Evolutionary conservation across 1,140 invertebrate genomes (phyloP).

Genomic region (Amphibalanus amphitrite): DNA sequence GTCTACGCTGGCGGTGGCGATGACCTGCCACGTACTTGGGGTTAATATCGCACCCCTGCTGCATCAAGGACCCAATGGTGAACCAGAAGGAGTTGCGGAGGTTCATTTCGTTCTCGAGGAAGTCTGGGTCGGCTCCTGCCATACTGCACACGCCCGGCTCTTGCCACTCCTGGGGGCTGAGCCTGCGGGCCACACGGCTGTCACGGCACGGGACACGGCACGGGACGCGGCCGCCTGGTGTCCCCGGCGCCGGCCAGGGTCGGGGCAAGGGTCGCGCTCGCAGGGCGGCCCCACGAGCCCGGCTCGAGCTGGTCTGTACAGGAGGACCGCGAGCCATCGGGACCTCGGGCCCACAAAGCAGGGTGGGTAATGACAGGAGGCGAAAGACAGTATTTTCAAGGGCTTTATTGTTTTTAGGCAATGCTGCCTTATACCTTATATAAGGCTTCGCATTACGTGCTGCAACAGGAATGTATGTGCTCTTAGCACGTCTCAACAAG

Average conservation of each 20-base stretch:
- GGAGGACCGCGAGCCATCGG: no score
- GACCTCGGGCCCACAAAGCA: no score
- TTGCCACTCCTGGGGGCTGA: slow-evolving; percentile 23
- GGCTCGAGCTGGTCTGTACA: no score
- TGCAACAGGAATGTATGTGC: no score
- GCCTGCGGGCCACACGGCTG: slow-evolving; percentile 14
- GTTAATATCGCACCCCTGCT: slow-evolving; percentile 74
- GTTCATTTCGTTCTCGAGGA: slow-evolving; percentile 45
- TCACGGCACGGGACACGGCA: background rate
- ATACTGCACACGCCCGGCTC: slow-evolving; percentile 47
- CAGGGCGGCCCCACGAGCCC: no score
- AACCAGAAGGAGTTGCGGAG: slow-evolving; percentile 87
- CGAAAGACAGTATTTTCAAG: no score
- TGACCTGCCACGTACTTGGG: slow-evolving; percentile 38
- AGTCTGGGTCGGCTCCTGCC: slow-evolving; percentile 38
- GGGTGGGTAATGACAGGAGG: no score
- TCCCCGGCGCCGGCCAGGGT: background rate
- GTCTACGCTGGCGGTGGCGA: background rate
- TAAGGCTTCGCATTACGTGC: no score
- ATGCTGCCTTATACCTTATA: no score
- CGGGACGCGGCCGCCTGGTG: background rate
- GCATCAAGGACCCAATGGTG: slow-evolving; percentile 81
- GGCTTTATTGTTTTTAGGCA: no score
- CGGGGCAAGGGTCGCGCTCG: background rate
- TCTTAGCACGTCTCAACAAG: no score